Conservation (phyloP, 2,797 vertebrate species). For the Gymnoscopelus braueri region DNA sequence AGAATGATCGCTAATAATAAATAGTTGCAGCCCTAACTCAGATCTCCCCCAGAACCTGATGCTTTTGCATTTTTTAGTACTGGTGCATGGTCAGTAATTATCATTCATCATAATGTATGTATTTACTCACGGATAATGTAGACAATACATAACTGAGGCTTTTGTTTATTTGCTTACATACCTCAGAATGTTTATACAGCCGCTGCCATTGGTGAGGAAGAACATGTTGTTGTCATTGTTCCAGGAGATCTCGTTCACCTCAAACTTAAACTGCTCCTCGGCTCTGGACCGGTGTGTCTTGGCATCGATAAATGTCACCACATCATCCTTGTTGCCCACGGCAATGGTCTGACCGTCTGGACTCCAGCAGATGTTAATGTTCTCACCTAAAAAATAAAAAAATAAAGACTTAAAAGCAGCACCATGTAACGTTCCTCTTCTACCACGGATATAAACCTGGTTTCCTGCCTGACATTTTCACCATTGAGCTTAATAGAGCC, state of each 20-base stretch:
- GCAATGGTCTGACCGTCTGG: constrained; percentile 98
- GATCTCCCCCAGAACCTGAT: too few relatives aligned
- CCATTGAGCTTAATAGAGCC: too few relatives aligned
- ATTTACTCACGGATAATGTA: background rate
- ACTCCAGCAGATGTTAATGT: constrained; percentile 99
- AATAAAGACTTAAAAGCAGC: background rate
- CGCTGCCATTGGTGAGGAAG: constrained; percentile 97
- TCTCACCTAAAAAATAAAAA: constrained; percentile 85
- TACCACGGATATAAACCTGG: too few relatives aligned
- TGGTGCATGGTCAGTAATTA: too few relatives aligned
- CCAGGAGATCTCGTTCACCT: constrained; percentile 99
- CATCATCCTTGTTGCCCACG: constrained; percentile 97
- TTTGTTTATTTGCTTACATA: constrained; percentile 44
- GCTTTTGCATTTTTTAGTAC: too few relatives aligned
- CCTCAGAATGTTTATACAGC: constrained; percentile 98
- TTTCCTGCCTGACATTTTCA: too few relatives aligned
- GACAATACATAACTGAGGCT: background rate
- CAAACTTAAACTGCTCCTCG: constrained; percentile 98
- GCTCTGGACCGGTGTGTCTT: constrained; percentile 93
- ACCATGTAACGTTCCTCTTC: background rate
- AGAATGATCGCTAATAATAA: too few relatives aligned
- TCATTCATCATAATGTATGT: too few relatives aligned
- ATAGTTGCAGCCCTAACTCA: too few relatives aligned
- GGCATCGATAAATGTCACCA: constrained; percentile 97
- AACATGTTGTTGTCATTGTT: constrained; percentile 99